Evolutionary conservation across 2,113 vertebrate genomes (phyloP).

Genomic region (Lepidothrix coronata): DNA sequence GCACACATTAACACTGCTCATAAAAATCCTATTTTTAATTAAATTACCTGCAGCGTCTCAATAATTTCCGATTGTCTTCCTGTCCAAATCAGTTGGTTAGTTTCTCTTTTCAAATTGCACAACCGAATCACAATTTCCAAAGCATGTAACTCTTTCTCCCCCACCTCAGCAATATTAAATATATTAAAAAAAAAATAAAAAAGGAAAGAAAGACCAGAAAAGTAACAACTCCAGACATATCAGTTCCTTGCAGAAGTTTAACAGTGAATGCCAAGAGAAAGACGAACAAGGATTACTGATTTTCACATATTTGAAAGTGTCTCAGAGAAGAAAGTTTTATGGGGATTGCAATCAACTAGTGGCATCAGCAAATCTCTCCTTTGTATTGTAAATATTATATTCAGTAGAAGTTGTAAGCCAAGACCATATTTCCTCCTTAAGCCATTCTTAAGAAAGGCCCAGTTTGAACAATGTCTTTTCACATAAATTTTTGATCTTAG

Average conservation of each 20-base stretch:
- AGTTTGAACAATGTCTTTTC: neutral
- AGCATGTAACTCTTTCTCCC: neutral
- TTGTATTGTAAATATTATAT: neutral
- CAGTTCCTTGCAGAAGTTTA: neutral
- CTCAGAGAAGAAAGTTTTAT: neutral
- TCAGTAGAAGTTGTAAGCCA: neutral
- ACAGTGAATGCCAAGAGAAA: neutral
- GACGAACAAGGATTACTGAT: neutral
- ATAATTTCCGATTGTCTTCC: conserved; percentile 56
- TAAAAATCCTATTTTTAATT: conserved; percentile 77
- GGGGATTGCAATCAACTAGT: neutral
- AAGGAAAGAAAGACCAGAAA: neutral
- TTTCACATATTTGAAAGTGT: neutral
- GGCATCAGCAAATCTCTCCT: neutral
- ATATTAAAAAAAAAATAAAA: neutral
- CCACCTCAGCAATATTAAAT: neutral
- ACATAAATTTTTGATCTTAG: neutral
- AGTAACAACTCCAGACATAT: neutral
- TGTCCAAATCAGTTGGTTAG: neutral
- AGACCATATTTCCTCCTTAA: neutral
- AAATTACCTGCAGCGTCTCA: conserved; percentile 68
- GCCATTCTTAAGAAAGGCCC: neutral
- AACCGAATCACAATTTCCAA: neutral
- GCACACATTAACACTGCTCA: conserved; percentile 69
- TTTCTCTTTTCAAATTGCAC: neutral